Evolutionary conservation across 2,888 invertebrate species (phyloP).

Genomic region (Drosophila melanosoma): DNA sequence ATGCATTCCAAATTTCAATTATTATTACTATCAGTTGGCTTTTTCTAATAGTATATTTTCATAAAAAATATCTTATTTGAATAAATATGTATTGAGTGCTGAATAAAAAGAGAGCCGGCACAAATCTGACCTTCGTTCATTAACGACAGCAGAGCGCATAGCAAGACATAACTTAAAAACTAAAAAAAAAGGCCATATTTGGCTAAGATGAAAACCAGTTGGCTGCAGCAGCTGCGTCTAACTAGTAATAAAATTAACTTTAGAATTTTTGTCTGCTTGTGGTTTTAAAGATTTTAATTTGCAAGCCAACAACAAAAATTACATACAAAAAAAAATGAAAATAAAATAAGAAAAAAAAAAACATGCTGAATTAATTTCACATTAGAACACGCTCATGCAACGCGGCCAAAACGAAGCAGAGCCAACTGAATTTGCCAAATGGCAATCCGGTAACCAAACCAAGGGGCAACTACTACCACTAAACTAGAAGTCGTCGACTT

Average conservation of each 20-base stretch:
- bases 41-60: neutral
- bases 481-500: constrained; percentile 43
- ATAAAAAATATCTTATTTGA: neutral
- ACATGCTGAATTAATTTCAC: constrained; percentile 76
- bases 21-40: neutral
- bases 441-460: constrained; percentile 49
- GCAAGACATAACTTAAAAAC: constrained; percentile 67
- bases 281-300: constrained; percentile 50
- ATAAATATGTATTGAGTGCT: neutral
- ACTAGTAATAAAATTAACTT: constrained; percentile 67
- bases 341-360: constrained; percentile 38
- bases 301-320: constrained; percentile 33
- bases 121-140: constrained; percentile 73
- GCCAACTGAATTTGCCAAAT: constrained; percentile 35
- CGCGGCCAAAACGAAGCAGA: constrained; percentile 69
- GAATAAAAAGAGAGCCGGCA: constrained; percentile 44
- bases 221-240: constrained; percentile 67
- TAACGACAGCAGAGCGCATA: constrained; percentile 67
- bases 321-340: constrained; percentile 23
- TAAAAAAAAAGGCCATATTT: constrained; percentile 60
- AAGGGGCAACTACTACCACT: constrained; percentile 17
- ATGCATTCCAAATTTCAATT: neutral
- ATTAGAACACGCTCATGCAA: constrained; percentile 80
- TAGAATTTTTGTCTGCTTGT: constrained; percentile 50
- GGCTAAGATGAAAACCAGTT: constrained; percentile 67